These are phyloP conservation scores for Craseonycteris thonglongyai DNA, from an alignment of 2,113 vertebrate species.

Conservation along the genomic window DNA sequence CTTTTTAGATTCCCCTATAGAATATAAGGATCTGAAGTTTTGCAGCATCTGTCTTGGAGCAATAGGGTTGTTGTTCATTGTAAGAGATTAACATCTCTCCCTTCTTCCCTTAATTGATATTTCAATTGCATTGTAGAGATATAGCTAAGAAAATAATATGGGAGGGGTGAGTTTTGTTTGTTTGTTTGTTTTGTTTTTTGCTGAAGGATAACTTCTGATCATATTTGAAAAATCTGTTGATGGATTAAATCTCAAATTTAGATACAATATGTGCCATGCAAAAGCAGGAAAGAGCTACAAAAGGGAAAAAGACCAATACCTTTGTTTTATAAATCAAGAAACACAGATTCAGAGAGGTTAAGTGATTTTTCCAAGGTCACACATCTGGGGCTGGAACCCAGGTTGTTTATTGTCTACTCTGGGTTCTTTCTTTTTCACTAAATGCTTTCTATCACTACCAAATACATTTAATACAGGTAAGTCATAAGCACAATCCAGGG, in stretches of 20 bases:
- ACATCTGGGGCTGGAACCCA: not conserved
- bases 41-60: not conserved
- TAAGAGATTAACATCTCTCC: not conserved
- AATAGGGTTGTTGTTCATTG: not conserved
- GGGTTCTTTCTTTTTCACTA: not conserved
- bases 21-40: not conserved
- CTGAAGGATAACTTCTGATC: not conserved
- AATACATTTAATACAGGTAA: not conserved
- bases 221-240: not conserved
- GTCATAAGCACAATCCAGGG: not conserved
- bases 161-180: not conserved
- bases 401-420: not conserved
- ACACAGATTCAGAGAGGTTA: not conserved
- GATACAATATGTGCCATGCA: not conserved
- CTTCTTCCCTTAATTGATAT: not conserved
- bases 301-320: not conserved
- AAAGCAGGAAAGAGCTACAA: not conserved
- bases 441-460: not conserved
- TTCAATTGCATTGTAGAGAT: not conserved
- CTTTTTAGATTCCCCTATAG: not conserved
- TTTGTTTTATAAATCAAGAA: slow-evolving; percentile 15
- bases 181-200: not conserved
- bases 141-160: not conserved
- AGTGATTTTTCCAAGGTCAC: slow-evolving; percentile 3
- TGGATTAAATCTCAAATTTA: not conserved